A percentile compares a stretch with the other conserved stretches of the same genome.
These are phyloP conservation scores for Serilophus lunatus DNA, from an alignment of 2,113 vertebrate species.

Conservation along the genomic window DNA sequence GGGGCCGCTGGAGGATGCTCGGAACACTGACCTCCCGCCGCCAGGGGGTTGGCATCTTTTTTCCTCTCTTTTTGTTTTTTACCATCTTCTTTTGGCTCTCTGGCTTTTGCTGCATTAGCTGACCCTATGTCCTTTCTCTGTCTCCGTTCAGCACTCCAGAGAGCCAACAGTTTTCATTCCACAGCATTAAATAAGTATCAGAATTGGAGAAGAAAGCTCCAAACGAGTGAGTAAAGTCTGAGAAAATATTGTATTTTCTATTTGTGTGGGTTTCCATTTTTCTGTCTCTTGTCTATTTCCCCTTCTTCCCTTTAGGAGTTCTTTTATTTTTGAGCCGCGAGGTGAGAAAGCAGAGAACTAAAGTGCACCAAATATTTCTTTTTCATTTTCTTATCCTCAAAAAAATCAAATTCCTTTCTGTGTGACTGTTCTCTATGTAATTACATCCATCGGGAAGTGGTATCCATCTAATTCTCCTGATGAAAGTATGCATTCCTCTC, in stretches of 20 bases:
- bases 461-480: neutral
- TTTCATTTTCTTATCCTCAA: neutral
- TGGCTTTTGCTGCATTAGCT: neutral
- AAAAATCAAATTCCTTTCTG: neutral
- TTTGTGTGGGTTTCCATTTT: neutral
- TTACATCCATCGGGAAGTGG: neutral
- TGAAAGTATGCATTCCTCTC: neutral
- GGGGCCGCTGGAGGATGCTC: neutral
- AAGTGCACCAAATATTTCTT: neutral
- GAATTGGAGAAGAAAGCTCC: conserved; percentile 74
- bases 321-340: neutral
- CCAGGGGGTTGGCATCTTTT: accelerated
- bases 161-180: conserved; percentile 62
- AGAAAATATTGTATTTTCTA: neutral
- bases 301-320: neutral
- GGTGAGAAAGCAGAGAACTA: neutral
- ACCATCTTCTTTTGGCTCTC: neutral
- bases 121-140: neutral
- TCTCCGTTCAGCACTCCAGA: conserved; percentile 57
- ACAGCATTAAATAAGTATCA: conserved; percentile 53
- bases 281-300: neutral
- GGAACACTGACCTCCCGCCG: neutral
- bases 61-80: accelerated
- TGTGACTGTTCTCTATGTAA: neutral
- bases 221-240: conserved; percentile 66